phyloP scores from a whole-genome alignment of 2,888 invertebrate species.

The Serripes groenlandicus region DNA sequence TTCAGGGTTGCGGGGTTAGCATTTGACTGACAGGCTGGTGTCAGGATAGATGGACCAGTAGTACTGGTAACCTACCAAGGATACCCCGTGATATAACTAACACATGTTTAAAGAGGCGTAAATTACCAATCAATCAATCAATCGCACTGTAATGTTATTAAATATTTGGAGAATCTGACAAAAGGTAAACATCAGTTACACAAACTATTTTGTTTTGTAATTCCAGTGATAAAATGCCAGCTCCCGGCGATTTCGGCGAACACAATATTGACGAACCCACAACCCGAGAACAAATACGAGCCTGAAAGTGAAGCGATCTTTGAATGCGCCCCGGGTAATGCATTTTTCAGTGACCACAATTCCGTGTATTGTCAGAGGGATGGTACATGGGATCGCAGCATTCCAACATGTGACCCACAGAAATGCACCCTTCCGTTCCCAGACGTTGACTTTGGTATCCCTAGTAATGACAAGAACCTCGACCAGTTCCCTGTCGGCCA shows the following conservation, averaged over 20 bases:
- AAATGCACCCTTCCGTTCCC: slow-evolving; percentile 75
- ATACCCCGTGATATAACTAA: too few relatives aligned
- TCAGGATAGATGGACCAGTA: too few relatives aligned
- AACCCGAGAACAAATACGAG: slow-evolving; percentile 55
- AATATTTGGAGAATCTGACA: too few relatives aligned
- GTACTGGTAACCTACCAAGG: too few relatives aligned
- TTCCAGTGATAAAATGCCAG: slow-evolving; percentile 77
- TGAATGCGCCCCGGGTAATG: slow-evolving; percentile 73
- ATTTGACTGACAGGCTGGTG: too few relatives aligned
- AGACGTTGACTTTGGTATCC: slow-evolving; percentile 78
- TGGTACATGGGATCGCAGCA: slow-evolving; percentile 79
- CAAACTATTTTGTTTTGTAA: too few relatives aligned
- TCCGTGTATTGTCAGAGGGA: slow-evolving; percentile 76
- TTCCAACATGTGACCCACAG: slow-evolving; percentile 79
- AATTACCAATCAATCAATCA: too few relatives aligned
- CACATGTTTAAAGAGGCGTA: too few relatives aligned
- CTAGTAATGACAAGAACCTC: slow-evolving; percentile 21
- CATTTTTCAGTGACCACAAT: slow-evolving; percentile 71
- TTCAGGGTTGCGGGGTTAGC: too few relatives aligned
- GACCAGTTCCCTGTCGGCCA: slow-evolving; percentile 75
- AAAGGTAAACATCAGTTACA: too few relatives aligned
- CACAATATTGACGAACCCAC: slow-evolving; percentile 62
- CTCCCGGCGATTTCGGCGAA: slow-evolving; percentile 76
- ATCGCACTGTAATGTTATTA: too few relatives aligned
- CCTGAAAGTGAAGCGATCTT: slow-evolving; percentile 69